Base-by-base conservation (phyloP, 2,888 invertebrate genomes). In the Hirudinaria manillensis region DNA sequence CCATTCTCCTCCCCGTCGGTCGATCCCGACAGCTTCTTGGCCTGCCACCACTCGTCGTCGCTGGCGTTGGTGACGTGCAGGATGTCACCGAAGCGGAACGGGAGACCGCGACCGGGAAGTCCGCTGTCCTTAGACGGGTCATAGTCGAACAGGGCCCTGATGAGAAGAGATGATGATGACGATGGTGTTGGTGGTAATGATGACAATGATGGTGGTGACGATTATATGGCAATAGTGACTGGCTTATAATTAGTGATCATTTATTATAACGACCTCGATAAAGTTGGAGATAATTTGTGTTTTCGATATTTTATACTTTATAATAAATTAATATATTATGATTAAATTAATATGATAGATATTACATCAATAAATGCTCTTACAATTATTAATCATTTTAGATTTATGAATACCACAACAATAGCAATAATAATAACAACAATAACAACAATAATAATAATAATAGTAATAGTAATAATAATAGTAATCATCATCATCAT, bases 31-130 rank as follows among this genome's bases (percentile, higher is more conserved):
- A 89, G 76, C 76, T 78, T 77, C 71, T 74, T 74, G 24, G 79
- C 97, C 86, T 98, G 97, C 99, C 99, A 99, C 99, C 99, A 99
- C 84, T 99, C 98, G 86, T 99, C 98, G 86, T 99, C 99, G 77
- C 94, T 93, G 77, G 98, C 97, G 85, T 99, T 99, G 79, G 95
- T 96, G 78, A 99, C 97, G 86, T 99, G 98, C 78, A 99, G 88
- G 80, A 99, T 96, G 85, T 99, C 98, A 68, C 99, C 99, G 85
- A 96, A 97, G 82, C 91, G 90, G 88, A 99, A 99, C 36, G 93
- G 92, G 82, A 99, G 88, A 74, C 96, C 96, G 81, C 94, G 90
- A 80, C 94, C 94, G 6, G 99, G 99, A 82, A 98, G 87, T 10
- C 97, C 98, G 84, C 97, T 96, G 86, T 99, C 99, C 85, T 93